Conservation (phyloP, 2,113 vertebrate genomes). For the Lepidothrix coronata region DNA sequence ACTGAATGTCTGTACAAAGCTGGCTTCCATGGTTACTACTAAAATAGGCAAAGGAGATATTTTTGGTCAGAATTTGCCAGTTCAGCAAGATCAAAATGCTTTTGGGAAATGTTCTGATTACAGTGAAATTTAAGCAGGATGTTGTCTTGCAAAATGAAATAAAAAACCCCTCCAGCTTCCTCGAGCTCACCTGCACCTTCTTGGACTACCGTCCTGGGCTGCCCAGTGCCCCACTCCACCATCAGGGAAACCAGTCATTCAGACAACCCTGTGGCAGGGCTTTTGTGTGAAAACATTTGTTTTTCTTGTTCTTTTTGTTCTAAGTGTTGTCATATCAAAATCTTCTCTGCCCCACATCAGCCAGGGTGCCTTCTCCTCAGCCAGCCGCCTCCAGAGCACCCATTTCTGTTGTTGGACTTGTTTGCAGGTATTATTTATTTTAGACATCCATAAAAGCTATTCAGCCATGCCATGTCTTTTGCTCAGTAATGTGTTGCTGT, state of each 20-base stretch:
- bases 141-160: neutral
- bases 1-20: neutral
- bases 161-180: neutral
- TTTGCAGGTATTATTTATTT: neutral
- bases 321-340: neutral
- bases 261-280: neutral
- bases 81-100: conserved; percentile 56
- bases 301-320: neutral
- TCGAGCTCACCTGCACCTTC: neutral
- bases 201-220: neutral
- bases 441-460: neutral
- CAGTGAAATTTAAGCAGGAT: neutral
- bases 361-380: neutral
- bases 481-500: neutral
- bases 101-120: conserved; percentile 30
- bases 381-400: neutral
- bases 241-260: neutral
- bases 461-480: neutral
- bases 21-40: conserved; percentile 66
- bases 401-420: neutral
- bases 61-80: conserved; percentile 57
- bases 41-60: conserved; percentile 58
- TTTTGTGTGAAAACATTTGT: neutral
- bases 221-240: neutral
- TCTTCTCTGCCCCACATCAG: neutral